Conservation (phyloP, 2,888 invertebrate genomes). For the Ophonus ardosiacus region DNA sequence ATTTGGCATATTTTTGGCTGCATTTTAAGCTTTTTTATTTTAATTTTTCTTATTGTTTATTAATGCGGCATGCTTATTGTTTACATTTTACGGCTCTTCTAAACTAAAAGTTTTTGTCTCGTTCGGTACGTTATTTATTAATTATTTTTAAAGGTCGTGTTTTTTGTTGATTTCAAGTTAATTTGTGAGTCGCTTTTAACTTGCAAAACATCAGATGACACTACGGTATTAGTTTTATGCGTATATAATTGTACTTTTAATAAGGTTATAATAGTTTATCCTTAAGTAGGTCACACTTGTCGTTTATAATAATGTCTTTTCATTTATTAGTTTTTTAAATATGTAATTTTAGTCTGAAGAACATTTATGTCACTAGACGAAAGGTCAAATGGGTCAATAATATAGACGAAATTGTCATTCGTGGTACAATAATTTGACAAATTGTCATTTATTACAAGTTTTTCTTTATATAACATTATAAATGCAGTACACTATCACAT, state of each 20-base stretch:
- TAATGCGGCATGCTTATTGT: no score
- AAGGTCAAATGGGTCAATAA: neutral
- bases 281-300: neutral
- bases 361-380: neutral
- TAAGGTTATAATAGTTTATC: neutral
- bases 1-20: no score
- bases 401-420: no score
- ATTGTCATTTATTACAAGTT: no score
- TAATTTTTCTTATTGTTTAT: neutral
- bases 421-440: no score
- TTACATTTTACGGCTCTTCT: neutral
- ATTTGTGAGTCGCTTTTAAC: neutral
- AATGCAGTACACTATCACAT: no score
- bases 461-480: no score
- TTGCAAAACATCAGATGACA: neutral
- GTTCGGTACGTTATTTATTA: neutral
- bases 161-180: neutral
- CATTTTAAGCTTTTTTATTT: neutral
- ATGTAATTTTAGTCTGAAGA: neutral
- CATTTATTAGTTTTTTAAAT: conserved; percentile 3
- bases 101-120: neutral
- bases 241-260: neutral
- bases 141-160: neutral
- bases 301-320: neutral
- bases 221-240: neutral